A percentile compares a stretch with the other conserved stretches of the same genome.
Evolutionary conservation across 2,113 vertebrate genomes (phyloP).

Genomic region (Cranoglanis bouderius): DNA sequence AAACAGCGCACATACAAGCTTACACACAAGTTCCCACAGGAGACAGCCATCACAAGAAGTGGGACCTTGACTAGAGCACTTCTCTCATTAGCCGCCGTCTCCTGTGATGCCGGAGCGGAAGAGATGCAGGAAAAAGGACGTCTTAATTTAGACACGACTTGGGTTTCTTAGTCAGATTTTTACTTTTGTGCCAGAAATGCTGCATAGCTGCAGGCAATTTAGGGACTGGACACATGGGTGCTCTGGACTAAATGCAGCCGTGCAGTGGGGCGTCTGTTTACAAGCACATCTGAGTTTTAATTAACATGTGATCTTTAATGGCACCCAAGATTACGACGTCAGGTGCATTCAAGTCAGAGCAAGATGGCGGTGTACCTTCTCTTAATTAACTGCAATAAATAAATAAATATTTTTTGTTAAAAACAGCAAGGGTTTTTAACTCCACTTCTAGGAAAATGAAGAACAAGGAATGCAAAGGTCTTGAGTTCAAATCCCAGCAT

Average conservation of each 20-base stretch:
- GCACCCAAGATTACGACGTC: neutral
- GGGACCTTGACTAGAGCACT: slow-evolving; percentile 22
- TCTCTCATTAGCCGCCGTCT: slow-evolving; percentile 38
- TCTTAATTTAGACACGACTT: slow-evolving; percentile 3
- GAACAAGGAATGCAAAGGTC: too few relatives aligned
- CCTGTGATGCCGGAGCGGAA: slow-evolving; percentile 6
- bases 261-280: neutral
- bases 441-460: too few relatives aligned
- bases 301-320: neutral
- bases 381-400: too few relatives aligned
- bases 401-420: too few relatives aligned
- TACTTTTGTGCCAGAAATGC: neutral
- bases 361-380: too few relatives aligned
- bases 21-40: neutral
- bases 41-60: slow-evolving; percentile 44
- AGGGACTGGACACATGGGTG: neutral
- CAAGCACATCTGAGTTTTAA: neutral
- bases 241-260: neutral
- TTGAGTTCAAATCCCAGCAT: too few relatives aligned
- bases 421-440: too few relatives aligned
- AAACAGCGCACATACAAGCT: neutral
- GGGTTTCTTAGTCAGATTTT: neutral
- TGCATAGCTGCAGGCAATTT: neutral
- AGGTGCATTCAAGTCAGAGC: too few relatives aligned
- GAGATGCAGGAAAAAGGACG: slow-evolving; percentile 20